Conservation (phyloP, 2,888 invertebrate genomes). For the Zonitis immaculata region DNA sequence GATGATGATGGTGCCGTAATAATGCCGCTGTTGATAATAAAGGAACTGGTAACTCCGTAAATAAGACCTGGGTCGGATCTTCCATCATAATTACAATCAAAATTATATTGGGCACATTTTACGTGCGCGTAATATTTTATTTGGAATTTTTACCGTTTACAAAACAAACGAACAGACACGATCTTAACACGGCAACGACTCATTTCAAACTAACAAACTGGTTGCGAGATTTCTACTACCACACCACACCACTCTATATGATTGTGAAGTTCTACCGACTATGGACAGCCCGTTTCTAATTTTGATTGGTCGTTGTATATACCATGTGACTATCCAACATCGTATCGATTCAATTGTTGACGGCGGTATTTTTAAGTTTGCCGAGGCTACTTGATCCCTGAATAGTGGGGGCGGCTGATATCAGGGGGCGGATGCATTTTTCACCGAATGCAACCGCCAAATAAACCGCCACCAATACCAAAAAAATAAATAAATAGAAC, state of each 20-base stretch:
- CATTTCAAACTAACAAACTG: constrained; percentile 42
- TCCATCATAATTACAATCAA: constrained; percentile 49
- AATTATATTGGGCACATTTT: constrained; percentile 33
- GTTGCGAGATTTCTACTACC: constrained; percentile 45
- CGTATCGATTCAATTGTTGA: constrained; percentile 75
- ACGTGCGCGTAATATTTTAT: constrained; percentile 31
- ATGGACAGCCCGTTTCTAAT: constrained; percentile 24
- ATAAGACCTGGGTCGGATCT: constrained; percentile 54
- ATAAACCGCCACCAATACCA: constrained; percentile 6
- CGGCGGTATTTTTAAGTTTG: constrained; percentile 78
- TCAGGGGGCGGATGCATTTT: constrained; percentile 21
- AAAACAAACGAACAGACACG: constrained; percentile 14
- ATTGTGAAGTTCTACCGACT: constrained; percentile 6
- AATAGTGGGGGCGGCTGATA: constrained; percentile 32
- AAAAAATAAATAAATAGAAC: constrained; percentile 19
- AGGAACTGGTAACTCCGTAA: constrained; percentile 57
- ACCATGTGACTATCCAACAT: constrained; percentile 59
- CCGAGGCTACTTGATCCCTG: constrained; percentile 40
- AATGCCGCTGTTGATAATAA: constrained; percentile 51
- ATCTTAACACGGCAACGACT: constrained; percentile 40
- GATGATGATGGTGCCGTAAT: constrained; percentile 52
- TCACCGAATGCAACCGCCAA: constrained; percentile 2
- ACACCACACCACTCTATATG: too few species aligned
- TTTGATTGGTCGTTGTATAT: constrained; percentile 45
- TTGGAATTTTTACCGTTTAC: constrained; percentile 29